A percentile compares a stretch with the other conserved stretches of the same genome.
phyloP scores from a whole-genome alignment of 1,140 invertebrate genomes.

The Drosophila ambigua region DNA sequence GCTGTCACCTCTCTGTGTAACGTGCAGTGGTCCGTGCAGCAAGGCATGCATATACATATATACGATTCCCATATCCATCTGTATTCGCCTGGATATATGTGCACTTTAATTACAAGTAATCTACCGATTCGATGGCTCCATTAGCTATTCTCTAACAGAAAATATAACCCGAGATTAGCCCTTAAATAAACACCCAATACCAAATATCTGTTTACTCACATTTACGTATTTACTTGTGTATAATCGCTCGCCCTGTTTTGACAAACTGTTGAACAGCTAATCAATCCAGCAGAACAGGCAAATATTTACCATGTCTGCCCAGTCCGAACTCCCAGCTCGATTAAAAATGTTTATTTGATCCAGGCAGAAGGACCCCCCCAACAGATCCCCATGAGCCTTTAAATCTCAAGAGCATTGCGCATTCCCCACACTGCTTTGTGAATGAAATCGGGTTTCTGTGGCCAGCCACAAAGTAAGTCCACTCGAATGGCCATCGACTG shows the following conservation, averaged over 20 bases:
- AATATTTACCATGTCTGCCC: slow-evolving; percentile 24
- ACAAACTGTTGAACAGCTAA: slow-evolving; percentile 1
- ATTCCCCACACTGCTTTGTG: background rate
- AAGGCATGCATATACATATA: too few relatives aligned
- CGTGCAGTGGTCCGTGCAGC: slow-evolving; percentile 8
- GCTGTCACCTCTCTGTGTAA: slow-evolving; percentile 13
- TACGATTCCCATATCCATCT: too few relatives aligned
- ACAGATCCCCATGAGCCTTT: too few relatives aligned
- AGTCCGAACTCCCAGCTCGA: slow-evolving; percentile 16
- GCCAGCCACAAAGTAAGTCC: slow-evolving; percentile 39
- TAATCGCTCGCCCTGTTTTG: slow-evolving; percentile 23
- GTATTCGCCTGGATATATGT: too few relatives aligned
- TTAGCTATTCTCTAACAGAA: too few relatives aligned
- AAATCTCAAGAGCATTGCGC: background rate
- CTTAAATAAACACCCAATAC: too few relatives aligned
- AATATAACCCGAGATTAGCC: too few relatives aligned
- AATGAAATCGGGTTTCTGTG: slow-evolving; percentile 12
- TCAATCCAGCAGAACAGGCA: slow-evolving; percentile 14
- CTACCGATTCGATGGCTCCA: too few relatives aligned
- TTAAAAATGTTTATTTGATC: slow-evolving; percentile 53
- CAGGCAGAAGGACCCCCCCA: background rate
- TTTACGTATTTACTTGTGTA: slow-evolving; percentile 21
- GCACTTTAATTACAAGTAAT: too few relatives aligned
- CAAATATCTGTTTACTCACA: background rate
- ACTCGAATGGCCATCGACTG: slow-evolving; percentile 2